phyloP scores from a whole-genome alignment of 2,888 invertebrate genomes.

The Hipparchia semele region DNA sequence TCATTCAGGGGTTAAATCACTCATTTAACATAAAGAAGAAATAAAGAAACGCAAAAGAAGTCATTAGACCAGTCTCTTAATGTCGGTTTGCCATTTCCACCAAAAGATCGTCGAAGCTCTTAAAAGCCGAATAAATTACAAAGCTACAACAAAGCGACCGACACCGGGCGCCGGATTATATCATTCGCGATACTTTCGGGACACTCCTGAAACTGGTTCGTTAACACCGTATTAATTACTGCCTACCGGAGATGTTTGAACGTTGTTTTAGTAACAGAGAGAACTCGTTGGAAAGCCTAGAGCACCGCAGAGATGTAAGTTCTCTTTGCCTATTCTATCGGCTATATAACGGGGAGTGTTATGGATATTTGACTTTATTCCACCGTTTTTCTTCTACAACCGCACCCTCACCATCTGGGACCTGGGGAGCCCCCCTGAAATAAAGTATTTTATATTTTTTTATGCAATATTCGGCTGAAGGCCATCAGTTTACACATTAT shows the following conservation, averaged over 20 bases:
- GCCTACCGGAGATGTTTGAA: background rate
- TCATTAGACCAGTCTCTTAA: slow-evolving; percentile 12
- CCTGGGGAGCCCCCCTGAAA: too few species aligned
- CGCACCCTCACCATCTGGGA: too few species aligned
- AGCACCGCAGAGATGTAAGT: too few species aligned
- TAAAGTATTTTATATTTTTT: too few species aligned
- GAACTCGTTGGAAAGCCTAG: too few species aligned
- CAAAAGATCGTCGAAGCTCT: slow-evolving; percentile 18
- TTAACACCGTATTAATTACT: slow-evolving; percentile 30
- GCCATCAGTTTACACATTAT: too few species aligned
- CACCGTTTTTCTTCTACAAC: too few species aligned
- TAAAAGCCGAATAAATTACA: slow-evolving; percentile 27
- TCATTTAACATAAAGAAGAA: slow-evolving; percentile 16
- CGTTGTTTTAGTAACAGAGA: background rate
- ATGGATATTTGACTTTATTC: too few species aligned
- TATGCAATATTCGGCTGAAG: too few species aligned
- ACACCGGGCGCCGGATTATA: slow-evolving; percentile 24
- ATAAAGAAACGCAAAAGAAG: slow-evolving; percentile 14
- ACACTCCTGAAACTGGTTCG: slow-evolving; percentile 25
- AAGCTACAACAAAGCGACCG: slow-evolving; percentile 29
- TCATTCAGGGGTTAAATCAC: background rate
- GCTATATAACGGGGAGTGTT: too few species aligned
- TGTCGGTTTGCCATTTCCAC: slow-evolving; percentile 14
- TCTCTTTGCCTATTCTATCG: too few species aligned
- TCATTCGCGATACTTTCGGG: slow-evolving; percentile 21